Conservation (phyloP, 2,888 invertebrate genomes). For the Eurytoma adleriae region DNA sequence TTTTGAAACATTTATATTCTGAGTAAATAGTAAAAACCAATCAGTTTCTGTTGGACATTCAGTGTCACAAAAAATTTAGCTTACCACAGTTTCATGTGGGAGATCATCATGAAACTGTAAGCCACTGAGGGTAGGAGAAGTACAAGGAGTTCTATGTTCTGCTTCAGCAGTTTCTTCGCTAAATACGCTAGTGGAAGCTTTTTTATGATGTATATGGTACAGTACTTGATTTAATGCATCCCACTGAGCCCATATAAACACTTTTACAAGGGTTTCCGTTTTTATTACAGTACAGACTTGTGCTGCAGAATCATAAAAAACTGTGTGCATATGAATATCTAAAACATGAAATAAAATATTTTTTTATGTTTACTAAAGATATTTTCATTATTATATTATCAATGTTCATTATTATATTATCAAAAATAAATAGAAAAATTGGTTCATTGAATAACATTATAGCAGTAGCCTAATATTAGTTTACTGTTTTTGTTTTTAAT, state of each 20-base stretch:
- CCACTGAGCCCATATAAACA: slow-evolving; percentile 93
- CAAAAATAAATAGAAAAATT: too few species aligned
- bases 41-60: too few species aligned
- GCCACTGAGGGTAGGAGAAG: slow-evolving; percentile 86
- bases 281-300: slow-evolving; percentile 65
- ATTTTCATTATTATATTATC: too few species aligned
- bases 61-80: slow-evolving; percentile 64
- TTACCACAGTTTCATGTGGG: slow-evolving; percentile 91
- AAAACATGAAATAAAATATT: slow-evolving; percentile 43
- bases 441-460: too few species aligned
- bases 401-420: too few species aligned
- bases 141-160: slow-evolving; percentile 75
- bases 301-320: slow-evolving; percentile 60
- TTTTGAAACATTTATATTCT: too few species aligned
- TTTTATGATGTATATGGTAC: slow-evolving; percentile 89
- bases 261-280: slow-evolving; percentile 79
- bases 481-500: background rate
- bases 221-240: slow-evolving; percentile 87
- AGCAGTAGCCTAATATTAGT: too few species aligned
- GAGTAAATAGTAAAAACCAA: too few species aligned
- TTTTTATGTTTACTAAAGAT: too few species aligned
- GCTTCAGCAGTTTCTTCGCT: slow-evolving; percentile 81
- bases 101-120: slow-evolving; percentile 91
- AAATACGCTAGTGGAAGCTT: slow-evolving; percentile 82
- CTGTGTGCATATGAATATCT: slow-evolving; percentile 70